These are phyloP conservation scores for Crax fasciolata DNA, from an alignment of 2,797 vertebrate species.

Conservation along the genomic window DNA sequence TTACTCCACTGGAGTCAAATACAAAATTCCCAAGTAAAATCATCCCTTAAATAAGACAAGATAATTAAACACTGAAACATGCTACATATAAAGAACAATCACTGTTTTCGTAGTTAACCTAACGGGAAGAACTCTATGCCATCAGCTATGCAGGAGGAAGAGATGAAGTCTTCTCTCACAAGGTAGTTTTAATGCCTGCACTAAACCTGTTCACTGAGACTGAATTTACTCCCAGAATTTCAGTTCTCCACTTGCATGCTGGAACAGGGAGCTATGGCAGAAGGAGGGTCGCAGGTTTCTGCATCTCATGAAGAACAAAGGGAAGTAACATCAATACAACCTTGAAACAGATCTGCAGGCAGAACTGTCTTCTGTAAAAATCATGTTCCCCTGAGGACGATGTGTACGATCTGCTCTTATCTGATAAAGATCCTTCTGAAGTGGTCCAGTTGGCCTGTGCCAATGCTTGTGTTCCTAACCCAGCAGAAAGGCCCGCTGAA, in stretches of 20 bases:
- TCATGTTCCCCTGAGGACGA: background rate
- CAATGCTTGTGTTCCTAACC: background rate
- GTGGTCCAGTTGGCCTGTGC: conserved; percentile 19
- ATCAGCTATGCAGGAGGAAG: background rate
- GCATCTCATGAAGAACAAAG: conserved; percentile 40
- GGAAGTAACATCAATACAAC: conserved; percentile 15
- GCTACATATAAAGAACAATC: background rate
- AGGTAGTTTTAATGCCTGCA: background rate
- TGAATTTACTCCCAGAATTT: background rate
- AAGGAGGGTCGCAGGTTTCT: background rate
- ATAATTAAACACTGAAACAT: background rate
- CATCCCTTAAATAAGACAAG: background rate
- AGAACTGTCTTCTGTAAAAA: conserved; percentile 9
- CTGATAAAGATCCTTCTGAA: conserved; percentile 44
- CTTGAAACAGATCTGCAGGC: background rate
- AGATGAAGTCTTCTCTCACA: background rate
- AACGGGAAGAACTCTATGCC: background rate
- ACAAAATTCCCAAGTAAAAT: background rate
- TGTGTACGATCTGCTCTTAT: conserved; percentile 45
- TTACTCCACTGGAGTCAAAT: background rate
- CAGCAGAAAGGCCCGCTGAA: conserved; percentile 18
- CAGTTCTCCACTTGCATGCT: background rate
- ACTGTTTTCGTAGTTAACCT: background rate
- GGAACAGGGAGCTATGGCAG: background rate
- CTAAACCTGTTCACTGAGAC: background rate